A percentile compares a stretch with the other conserved stretches of the same genome.
phyloP scores from a whole-genome alignment of 2,888 invertebrate genomes.

The Acanthoscelides obtectus region DNA sequence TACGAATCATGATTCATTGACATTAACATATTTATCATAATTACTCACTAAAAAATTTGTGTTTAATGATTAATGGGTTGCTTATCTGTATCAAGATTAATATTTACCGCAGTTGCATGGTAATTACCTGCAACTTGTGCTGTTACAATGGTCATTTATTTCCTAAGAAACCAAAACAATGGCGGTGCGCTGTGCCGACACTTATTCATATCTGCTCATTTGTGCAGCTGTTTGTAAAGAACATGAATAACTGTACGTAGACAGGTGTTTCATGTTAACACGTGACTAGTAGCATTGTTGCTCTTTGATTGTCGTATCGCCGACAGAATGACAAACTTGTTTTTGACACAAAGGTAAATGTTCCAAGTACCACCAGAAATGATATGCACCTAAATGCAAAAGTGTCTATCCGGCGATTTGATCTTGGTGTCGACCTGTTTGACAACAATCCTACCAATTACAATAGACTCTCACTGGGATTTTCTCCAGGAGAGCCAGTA shows the following conservation, averaged over 20 bases:
- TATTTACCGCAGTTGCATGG: background rate
- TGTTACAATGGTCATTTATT: background rate
- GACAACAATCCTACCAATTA: too few species aligned
- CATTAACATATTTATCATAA: background rate
- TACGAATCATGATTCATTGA: background rate
- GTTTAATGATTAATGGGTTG: background rate
- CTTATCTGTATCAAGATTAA: background rate
- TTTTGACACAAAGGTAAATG: too few species aligned
- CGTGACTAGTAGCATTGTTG: background rate
- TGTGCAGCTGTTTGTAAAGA: background rate
- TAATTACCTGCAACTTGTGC: background rate
- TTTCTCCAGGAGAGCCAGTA: too few species aligned
- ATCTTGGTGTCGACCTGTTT: too few species aligned
- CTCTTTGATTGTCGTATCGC: too few species aligned
- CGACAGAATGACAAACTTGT: too few species aligned
- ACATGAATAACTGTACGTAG: background rate
- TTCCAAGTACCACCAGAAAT: too few species aligned
- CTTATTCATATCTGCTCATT: background rate
- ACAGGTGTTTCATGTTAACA: background rate
- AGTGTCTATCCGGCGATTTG: too few species aligned
- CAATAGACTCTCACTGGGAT: too few species aligned
- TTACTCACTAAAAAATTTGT: background rate
- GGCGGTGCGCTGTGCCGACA: background rate
- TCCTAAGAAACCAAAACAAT: background rate
- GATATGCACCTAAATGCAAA: too few species aligned